Percentiles rank a stretch among this genome's conserved stretches.
Conservation (phyloP, 2,797 vertebrate species). For the Sternarchorhynchus goeldii region DNA sequence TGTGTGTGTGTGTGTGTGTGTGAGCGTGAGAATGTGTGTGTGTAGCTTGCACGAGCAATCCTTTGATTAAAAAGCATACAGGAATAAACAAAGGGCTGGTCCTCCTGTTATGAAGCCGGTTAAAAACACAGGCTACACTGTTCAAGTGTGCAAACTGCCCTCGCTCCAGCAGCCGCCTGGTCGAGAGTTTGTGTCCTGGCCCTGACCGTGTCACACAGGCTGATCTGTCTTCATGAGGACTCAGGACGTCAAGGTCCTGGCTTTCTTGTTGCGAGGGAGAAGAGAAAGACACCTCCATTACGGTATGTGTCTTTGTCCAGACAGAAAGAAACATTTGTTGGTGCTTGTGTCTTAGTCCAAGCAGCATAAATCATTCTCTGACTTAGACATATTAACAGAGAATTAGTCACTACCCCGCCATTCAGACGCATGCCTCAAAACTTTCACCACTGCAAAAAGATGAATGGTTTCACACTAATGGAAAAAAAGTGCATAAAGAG, state of each 20-base stretch:
- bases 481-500: conserved; percentile 22
- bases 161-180: conserved; percentile 16
- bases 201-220: conserved; percentile 6
- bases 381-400: conserved; percentile 60
- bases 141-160: neutral
- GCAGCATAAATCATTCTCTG: conserved; percentile 76
- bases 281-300: conserved; percentile 46
- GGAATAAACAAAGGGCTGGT: neutral
- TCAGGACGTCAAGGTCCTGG: conserved; percentile 16
- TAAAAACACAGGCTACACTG: neutral
- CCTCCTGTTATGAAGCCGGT: neutral
- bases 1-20: conserved; percentile 6
- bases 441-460: conserved; percentile 64
- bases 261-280: conserved; percentile 39
- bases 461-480: conserved; percentile 57
- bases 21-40: no score
- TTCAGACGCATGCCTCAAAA: conserved; percentile 59
- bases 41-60: neutral
- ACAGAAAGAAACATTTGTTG: conserved; percentile 39
- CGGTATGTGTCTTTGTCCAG: conserved; percentile 41
- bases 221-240: conserved; percentile 41
- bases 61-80: neutral
- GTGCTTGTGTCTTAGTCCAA: conserved; percentile 67
- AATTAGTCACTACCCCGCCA: conserved; percentile 53
- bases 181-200: neutral